These are phyloP conservation scores for Hippocampus barbouri DNA, from an alignment of 2,113 vertebrate genomes.

Conservation along the genomic window DNA sequence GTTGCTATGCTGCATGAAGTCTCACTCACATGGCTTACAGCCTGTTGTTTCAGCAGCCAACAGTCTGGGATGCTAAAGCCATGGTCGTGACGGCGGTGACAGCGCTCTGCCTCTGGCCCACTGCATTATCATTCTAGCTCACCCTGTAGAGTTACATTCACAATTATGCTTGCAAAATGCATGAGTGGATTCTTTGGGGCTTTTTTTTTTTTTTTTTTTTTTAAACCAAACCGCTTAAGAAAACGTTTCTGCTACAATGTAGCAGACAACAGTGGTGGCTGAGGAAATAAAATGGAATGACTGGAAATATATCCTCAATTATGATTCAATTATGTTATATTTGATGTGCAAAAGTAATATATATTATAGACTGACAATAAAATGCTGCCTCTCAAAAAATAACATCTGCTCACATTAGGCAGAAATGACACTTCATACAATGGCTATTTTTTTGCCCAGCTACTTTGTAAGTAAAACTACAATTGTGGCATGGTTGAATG, in stretches of 20 bases:
- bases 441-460: no score
- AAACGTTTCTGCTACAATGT: not conserved
- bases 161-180: slow-evolving; percentile 13
- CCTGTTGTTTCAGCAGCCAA: slow-evolving; percentile 46
- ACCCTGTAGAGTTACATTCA: slow-evolving; percentile 16
- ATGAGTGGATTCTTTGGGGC: not conserved
- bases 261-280: not conserved
- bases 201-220: not conserved
- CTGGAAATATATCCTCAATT: no score
- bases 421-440: no score
- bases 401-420: no score
- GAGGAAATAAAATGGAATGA: not conserved
- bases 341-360: no score
- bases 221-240: not conserved
- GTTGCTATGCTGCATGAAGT: slow-evolving; percentile 49
- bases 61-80: slow-evolving; percentile 28
- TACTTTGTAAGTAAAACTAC: no score
- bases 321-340: not conserved
- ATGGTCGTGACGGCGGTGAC: slow-evolving; percentile 35
- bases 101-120: slow-evolving; percentile 26
- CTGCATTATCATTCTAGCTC: slow-evolving; percentile 43
- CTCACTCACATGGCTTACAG: slow-evolving; percentile 36
- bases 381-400: no score
- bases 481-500: no score
- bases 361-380: no score